Base-by-base conservation (phyloP, 2,113 vertebrate species). In the Cebus imitator region DNA sequence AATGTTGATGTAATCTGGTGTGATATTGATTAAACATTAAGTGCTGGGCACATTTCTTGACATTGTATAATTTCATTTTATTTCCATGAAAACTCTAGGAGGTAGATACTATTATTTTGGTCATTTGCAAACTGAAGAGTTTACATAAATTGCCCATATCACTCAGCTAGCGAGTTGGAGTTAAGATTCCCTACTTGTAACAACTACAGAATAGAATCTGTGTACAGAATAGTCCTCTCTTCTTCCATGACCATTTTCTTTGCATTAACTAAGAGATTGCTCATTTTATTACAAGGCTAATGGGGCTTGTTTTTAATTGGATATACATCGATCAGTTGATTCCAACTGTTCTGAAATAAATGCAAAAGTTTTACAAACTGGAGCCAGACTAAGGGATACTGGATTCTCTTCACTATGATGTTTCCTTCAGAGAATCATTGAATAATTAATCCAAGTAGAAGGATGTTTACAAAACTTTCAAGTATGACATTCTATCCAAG, bases 381-480 rank as follows among this genome's bases (percentile, higher is more conserved):
- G 64, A 92, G 52, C n/a, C 79, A 85, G 64, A 58, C 35, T 79
- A 40, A 97, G 21, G 83, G n/a, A 91, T 35, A 27, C 35, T 94
- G 21, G 20, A n/a, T 91, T 92, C 12, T 85, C 91, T 81, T 68
- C 43, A 61, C 45, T 40, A 48, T 55, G 43, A 72, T 76, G 10
- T 45, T 18, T 72, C 21, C 16, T 40, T 91, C 61, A 84, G 70
- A 92, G 68, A 80, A 85, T 72, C 35, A 30, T 82, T 76, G 66
- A 88, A 87, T 87, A 73, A 87, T 94, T 86, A n/a, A 87, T 90
- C 81, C 83, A 81, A 94, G n/a, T 94, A n/a, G 32, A 79, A 72
- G 25, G 17, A 10, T 72, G 70, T 91, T 95, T 87, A 88, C 25
- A 87, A 73, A 64, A 73, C 48, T 96, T 85, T 35, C 9, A 73